Conservation (phyloP, 2,113 vertebrate genomes). For the Ammodytes dubius region DNA sequence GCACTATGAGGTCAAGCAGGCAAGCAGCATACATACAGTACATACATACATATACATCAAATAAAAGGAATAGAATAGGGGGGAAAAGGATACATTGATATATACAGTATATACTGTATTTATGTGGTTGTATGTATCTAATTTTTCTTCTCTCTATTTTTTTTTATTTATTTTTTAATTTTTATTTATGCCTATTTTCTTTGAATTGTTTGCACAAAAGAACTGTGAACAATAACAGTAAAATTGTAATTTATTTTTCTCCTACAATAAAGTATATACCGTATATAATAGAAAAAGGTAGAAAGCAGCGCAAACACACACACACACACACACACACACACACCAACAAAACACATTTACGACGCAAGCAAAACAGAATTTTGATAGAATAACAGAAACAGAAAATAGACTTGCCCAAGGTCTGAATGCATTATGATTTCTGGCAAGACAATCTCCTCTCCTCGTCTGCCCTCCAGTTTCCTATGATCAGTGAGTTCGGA, state of each 20-base stretch:
- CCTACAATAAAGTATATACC: too few species aligned
- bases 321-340: conserved; percentile 1
- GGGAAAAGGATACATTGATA: too few species aligned
- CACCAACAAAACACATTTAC: not conserved
- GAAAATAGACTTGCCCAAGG: not conserved
- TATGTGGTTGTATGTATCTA: too few species aligned
- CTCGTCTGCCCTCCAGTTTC: conserved; percentile 80
- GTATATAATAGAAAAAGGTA: conserved; percentile 76
- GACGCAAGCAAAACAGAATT: not conserved
- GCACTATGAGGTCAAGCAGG: conserved; percentile 91
- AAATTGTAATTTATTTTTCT: too few species aligned
- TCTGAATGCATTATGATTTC: not conserved
- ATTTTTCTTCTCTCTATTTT: too few species aligned
- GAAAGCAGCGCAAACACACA: conserved; percentile 6
- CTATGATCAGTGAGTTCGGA: conserved; percentile 87
- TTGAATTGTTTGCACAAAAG: too few species aligned
- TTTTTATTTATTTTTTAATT: too few species aligned
- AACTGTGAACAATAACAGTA: too few species aligned
- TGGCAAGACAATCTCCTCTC: not conserved
- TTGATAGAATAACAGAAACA: too few species aligned
- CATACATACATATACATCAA: not conserved
- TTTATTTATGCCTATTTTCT: too few species aligned
- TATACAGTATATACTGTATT: too few species aligned
- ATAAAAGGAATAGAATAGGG: too few species aligned
- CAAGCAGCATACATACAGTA: conserved; percentile 1